Base-by-base conservation (phyloP, 2,797 vertebrate species). In the Manis javanica region DNA sequence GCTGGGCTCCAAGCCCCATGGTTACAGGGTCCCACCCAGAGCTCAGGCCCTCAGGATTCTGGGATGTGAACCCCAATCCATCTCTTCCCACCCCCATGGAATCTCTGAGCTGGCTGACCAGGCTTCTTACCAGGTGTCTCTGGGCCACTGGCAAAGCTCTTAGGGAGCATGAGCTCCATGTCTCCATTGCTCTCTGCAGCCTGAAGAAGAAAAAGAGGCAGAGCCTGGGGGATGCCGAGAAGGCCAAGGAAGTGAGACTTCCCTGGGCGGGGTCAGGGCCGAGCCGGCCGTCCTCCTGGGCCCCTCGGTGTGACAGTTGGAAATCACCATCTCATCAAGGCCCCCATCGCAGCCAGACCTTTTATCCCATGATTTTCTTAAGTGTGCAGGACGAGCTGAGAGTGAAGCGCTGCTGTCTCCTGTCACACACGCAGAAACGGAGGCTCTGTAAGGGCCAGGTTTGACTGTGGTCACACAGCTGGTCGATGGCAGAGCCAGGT, bases 321-420 rank as follows among this genome's bases (percentile, higher is more conserved):
- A 37, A 1, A 31, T 55, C 39, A 16, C 19, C 24, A 8, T 8
- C 3, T 42, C 16, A 1, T 19, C 0, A 0, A 46, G 23, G 57
- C 37, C n/a, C 31, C 46, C 21, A 6, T 39, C 7, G 34, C n/a
- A 14, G 1, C 46, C 18, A 16, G 34, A 19, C 18, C 61, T 78
- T 69, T 31, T 9, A 10, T 29, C 1, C 23, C 1, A 0, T 49
- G 64, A 26, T 64, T 49, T 71, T 53, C 74, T 26, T 34, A 37
- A 71, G 10, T 26, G 49, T 59, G 39, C 18, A 15, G 13, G 19
- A 31, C 55, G 15, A 7, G n/a, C 37, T 6, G 29, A 37, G 69
- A 46, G 16, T 12, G 19, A 24, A 57, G 42, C 15, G 5, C 13
- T 8, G 0, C 66, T 29, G 23, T 29, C 69, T 68, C 26, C 13